A percentile compares a stretch with the other conserved stretches of the same genome.
Conservation (phyloP, 1,140 invertebrate genomes). For the Penaeus chinensis region DNA sequence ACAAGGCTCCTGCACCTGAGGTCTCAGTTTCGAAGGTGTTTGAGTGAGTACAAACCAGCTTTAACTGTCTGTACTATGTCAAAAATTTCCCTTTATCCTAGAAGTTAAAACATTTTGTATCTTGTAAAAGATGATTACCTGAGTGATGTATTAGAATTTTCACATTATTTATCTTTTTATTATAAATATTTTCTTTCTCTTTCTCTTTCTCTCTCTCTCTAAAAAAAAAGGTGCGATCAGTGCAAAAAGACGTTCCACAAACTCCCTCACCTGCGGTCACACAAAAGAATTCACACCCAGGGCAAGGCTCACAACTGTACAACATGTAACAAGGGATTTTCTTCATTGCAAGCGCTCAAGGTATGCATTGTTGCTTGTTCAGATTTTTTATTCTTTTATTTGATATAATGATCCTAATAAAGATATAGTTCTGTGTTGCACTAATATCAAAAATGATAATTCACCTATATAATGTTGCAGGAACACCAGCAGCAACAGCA, state of each 20-base stretch:
- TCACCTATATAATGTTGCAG: not conserved
- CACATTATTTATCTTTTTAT: not conserved
- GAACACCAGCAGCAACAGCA: slow-evolving; percentile 37
- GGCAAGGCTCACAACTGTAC: slow-evolving; percentile 23
- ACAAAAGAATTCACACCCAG: slow-evolving; percentile 30
- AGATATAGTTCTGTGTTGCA: not conserved
- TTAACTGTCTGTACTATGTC: not conserved
- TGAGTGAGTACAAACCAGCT: slow-evolving; percentile 29
- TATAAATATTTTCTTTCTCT: not conserved
- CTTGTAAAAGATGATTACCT: not conserved
- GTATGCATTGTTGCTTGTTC: not conserved
- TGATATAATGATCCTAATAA: not conserved
- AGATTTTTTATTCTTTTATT: not conserved
- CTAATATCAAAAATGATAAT: not conserved
- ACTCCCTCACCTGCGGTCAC: slow-evolving; percentile 24
- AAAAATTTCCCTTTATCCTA: not conserved
- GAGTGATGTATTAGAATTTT: not conserved
- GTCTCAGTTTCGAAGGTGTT: slow-evolving; percentile 37
- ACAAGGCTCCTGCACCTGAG: slow-evolving; percentile 28
- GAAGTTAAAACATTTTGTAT: not conserved
- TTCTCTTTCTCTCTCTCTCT: not conserved
- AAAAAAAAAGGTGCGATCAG: slow-evolving; percentile 22
- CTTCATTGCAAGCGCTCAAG: slow-evolving; percentile 30
- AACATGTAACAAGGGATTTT: slow-evolving; percentile 37
- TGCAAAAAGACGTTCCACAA: slow-evolving; percentile 43